Evolutionary conservation across 2,888 invertebrate species (phyloP).

Genomic region (Blastobasis lacticolella): DNA sequence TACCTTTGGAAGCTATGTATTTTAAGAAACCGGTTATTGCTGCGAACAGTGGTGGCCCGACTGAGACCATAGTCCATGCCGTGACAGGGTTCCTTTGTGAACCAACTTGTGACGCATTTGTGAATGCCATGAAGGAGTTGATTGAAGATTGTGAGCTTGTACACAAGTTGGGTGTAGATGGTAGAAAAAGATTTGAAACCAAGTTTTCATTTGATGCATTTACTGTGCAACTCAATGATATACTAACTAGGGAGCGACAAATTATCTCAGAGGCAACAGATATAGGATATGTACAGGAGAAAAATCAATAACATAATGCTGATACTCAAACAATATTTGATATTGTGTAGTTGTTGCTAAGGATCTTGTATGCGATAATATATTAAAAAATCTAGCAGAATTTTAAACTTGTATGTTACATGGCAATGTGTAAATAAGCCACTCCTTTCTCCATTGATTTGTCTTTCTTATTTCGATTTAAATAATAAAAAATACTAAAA

Average conservation of each 20-base stretch:
- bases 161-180: slow-evolving; percentile 82
- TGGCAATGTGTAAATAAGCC: no score
- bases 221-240: slow-evolving; percentile 77
- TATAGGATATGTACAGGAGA: slow-evolving; percentile 51
- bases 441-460: no score
- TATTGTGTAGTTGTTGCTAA: slow-evolving; percentile 42
- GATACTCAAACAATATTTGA: slow-evolving; percentile 62
- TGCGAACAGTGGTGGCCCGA: slow-evolving; percentile 95
- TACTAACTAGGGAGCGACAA: slow-evolving; percentile 59
- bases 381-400: no score
- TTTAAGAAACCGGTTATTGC: slow-evolving; percentile 95
- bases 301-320: slow-evolving; percentile 56
- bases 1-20: slow-evolving; percentile 99
- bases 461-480: no score
- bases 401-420: no score
- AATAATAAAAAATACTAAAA: no score
- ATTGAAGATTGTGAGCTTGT: slow-evolving; percentile 76
- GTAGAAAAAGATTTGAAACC: slow-evolving; percentile 81
- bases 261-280: slow-evolving; percentile 55
- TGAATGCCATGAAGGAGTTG: slow-evolving; percentile 82
- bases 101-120: slow-evolving; percentile 80
- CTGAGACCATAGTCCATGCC: slow-evolving; percentile 89
- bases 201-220: slow-evolving; percentile 91
- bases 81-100: slow-evolving; percentile 88
- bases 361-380: no score